Conservation (phyloP, 1,140 invertebrate genomes). For the Chelonus insularis region DNA sequence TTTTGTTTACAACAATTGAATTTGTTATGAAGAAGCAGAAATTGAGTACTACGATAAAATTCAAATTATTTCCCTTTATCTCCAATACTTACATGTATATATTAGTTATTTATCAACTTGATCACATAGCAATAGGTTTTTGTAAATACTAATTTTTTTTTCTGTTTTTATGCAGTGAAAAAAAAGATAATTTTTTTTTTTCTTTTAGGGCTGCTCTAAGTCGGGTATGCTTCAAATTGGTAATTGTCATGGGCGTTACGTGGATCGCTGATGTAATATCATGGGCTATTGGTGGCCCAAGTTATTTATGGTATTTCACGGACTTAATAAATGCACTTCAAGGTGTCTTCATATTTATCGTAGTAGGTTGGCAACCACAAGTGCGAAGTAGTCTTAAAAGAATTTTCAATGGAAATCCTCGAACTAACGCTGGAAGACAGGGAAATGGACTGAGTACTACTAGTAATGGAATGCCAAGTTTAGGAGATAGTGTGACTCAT, state of each 20-base stretch:
- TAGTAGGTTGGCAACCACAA: slow-evolving; percentile 86
- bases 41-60: too few relatives aligned
- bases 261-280: slow-evolving; percentile 83
- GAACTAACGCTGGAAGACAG: slow-evolving; percentile 58
- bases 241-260: slow-evolving; percentile 83
- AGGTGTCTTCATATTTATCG: slow-evolving; percentile 86
- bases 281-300: slow-evolving; percentile 72
- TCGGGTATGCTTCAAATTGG: slow-evolving; percentile 78
- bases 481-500: slow-evolving; percentile 73
- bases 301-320: slow-evolving; percentile 77
- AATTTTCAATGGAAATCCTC: slow-evolving; percentile 64
- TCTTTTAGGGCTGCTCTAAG: slow-evolving; percentile 78
- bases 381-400: slow-evolving; percentile 71
- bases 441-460: slow-evolving; percentile 64
- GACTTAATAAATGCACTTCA: slow-evolving; percentile 83
- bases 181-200: too few relatives aligned
- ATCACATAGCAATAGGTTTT: too few relatives aligned
- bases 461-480: slow-evolving; percentile 76
- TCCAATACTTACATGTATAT: too few relatives aligned
- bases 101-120: too few relatives aligned
- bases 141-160: too few relatives aligned
- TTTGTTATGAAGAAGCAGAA: too few relatives aligned
- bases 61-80: too few relatives aligned
- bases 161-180: too few relatives aligned
- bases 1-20: too few relatives aligned